These are phyloP conservation scores for Ciconia boyciana DNA, from an alignment of 2,113 vertebrate genomes.

Conservation along the genomic window DNA sequence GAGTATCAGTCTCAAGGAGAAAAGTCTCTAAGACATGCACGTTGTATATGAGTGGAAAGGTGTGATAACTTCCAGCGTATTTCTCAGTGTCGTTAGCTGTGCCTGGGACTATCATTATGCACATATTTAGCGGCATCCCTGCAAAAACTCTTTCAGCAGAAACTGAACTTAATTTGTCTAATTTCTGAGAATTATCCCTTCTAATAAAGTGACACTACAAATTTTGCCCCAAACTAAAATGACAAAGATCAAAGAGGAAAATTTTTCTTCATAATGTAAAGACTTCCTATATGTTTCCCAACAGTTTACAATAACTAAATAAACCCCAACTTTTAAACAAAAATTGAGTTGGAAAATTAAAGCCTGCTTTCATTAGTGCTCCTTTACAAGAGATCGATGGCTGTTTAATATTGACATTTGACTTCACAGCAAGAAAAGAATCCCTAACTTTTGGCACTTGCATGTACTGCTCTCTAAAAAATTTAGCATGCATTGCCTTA, in stretches of 20 bases:
- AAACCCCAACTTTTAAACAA: not conserved
- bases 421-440: not conserved
- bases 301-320: not conserved
- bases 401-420: not conserved
- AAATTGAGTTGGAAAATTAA: not conserved
- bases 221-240: not conserved
- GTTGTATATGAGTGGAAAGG: not conserved
- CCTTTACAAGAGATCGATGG: not conserved
- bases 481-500: not conserved
- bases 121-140: not conserved
- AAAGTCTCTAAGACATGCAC: not conserved
- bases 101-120: not conserved
- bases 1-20: not conserved
- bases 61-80: not conserved
- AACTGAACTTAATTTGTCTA: not conserved
- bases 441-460: not conserved
- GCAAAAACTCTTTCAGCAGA: not conserved
- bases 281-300: not conserved
- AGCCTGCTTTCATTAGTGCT: not conserved
- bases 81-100: accelerated
- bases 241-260: not conserved
- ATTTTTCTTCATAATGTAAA: not conserved
- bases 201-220: not conserved
- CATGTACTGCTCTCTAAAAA: not conserved
- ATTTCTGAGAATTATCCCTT: not conserved